Conservation (phyloP, 2,888 invertebrate species). For the Girardia tigrina region DNA sequence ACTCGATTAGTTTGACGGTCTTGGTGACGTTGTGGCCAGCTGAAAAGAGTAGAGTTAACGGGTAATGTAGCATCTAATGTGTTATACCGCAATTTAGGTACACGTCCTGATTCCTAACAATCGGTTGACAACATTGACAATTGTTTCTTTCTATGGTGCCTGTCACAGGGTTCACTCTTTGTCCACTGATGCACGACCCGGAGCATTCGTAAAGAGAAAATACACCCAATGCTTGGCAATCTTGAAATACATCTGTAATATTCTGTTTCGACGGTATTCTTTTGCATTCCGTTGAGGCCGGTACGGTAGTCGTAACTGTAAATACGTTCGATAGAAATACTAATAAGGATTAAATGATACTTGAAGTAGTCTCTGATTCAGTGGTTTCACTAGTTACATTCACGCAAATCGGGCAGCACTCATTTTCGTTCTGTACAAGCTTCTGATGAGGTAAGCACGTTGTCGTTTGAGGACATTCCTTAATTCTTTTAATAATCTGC, state of each 20-base stretch:
- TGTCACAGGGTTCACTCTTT: background rate
- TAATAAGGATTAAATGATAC: background rate
- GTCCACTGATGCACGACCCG: background rate
- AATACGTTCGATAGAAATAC: background rate
- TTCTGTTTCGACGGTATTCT: background rate
- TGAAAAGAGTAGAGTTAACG: background rate
- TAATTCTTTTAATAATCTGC: background rate
- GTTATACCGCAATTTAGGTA: background rate
- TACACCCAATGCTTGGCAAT: background rate
- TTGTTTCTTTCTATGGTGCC: background rate
- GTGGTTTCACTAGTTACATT: conserved; percentile 26
- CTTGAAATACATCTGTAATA: background rate
- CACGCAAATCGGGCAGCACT: conserved; percentile 29
- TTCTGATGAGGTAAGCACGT: background rate
- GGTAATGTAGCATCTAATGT: background rate
- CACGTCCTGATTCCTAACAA: background rate
- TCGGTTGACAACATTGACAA: conserved; percentile 25
- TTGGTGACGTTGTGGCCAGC: background rate
- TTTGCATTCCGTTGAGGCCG: background rate
- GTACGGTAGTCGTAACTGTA: background rate
- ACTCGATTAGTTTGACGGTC: background rate
- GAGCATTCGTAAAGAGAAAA: background rate
- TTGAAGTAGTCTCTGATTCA: background rate
- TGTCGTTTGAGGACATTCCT: background rate
- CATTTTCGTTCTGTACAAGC: conserved; percentile 17